A percentile compares a stretch with the other conserved stretches of the same genome.
phyloP scores from a whole-genome alignment of 2,888 invertebrate species.

The Cyclophora punctaria region DNA sequence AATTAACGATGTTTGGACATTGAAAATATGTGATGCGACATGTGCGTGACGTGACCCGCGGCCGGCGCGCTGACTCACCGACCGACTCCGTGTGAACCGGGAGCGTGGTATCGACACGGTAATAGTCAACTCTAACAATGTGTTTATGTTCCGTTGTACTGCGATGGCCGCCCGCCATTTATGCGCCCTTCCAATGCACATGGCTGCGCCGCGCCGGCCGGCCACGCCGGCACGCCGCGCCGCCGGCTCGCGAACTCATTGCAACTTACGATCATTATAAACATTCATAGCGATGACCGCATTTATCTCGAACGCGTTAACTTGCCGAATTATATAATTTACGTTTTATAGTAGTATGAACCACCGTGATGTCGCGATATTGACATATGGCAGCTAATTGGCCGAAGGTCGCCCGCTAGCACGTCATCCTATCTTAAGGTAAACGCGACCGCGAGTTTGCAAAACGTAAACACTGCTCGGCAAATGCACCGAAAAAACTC shows the following conservation, averaged over 20 bases:
- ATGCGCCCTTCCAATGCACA: conserved; percentile 29
- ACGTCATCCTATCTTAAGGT: conserved; percentile 45
- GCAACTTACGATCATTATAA: not conserved
- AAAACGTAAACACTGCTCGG: conserved; percentile 64
- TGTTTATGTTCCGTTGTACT: conserved; percentile 27
- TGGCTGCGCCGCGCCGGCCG: conserved; percentile 23
- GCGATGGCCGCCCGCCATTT: conserved; percentile 21
- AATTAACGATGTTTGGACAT: conserved; percentile 19
- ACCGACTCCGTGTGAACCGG: conserved; percentile 34
- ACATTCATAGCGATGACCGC: not conserved
- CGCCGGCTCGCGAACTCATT: conserved; percentile 9
- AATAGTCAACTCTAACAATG: conserved; percentile 23
- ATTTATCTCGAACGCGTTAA: conserved; percentile 4
- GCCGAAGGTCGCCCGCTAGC: conserved; percentile 38
- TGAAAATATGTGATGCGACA: conserved; percentile 34
- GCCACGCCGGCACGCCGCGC: conserved; percentile 15
- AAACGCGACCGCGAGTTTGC: conserved; percentile 44
- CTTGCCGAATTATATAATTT: not conserved
- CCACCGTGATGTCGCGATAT: conserved; percentile 9
- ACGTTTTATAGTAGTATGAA: not conserved
- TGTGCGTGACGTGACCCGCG: conserved; percentile 35
- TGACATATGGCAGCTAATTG: conserved; percentile 23
- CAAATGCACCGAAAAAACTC: conserved; percentile 61
- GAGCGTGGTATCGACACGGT: conserved; percentile 14
- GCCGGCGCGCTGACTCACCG: conserved; percentile 39